Base-by-base conservation (phyloP, 2,113 vertebrate genomes). In the Gallinago paraguaiae region DNA sequence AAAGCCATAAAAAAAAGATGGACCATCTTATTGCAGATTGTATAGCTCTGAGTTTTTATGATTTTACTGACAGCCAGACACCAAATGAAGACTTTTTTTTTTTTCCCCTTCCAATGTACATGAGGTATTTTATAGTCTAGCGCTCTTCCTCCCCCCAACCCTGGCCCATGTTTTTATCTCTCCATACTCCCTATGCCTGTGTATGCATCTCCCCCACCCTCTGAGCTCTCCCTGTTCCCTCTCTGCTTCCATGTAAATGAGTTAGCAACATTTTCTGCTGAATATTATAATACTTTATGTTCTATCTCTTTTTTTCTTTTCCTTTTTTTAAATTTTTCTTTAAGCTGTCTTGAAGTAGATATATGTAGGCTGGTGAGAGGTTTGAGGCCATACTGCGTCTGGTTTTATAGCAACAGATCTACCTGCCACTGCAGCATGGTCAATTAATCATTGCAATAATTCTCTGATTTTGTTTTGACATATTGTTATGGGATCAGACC, bases 11-110 rank as follows among this genome's bases (percentile, higher is more conserved):
- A 94, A 60, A 67, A 67, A 75, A 89, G 65, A 94, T 46, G 39
- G 84, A 92, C 53, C 39, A 45, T 91, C 92, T 96, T 91, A 76
- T 85, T 94, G 80, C 68, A 81, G 88, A 79, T 91, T 76, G 86
- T 88, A 84, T 70, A 90, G 72, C 25, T 68, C 81, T 50, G 78
- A 68, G 56, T 45, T 94, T 92, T 94, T 95, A 92, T 92, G 80
- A 69, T 74, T 87, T 93, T 28, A n/a, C 43, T 78, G 89, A 80
- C 54, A 95, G 56, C 51, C 39, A 85, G 70, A 82, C 51, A 83
- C 27, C 67, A 85, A 76, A 80, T 70, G 23, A 80, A 64, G 56
- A 39, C 7, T 50, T 83, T 84, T 78, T n/a, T 77, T 53, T 18
- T 11, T 9, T 0, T 15, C 43, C 57, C 64, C 23, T 43, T 69